A percentile compares a stretch with the other conserved stretches of the same genome.
Conservation (phyloP, 2,888 invertebrate genomes). For the Hedychridium roseum region DNA sequence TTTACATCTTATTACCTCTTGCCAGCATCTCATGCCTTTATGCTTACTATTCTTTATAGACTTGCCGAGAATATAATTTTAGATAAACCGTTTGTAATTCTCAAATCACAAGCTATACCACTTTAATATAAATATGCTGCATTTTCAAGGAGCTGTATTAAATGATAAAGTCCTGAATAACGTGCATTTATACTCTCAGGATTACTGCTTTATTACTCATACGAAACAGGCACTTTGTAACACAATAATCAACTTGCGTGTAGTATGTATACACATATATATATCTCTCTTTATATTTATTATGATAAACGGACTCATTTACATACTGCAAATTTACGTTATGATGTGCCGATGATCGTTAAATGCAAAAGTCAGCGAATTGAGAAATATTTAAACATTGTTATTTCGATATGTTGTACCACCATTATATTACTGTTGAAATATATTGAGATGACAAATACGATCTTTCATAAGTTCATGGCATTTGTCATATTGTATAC, state of each 20-base stretch:
- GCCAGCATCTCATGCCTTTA: no score
- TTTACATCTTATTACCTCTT: conserved; percentile 26
- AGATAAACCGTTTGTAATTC: no score
- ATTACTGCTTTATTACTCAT: no score
- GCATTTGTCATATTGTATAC: no score
- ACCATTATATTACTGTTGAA: conserved; percentile 50
- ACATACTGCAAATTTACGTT: conserved; percentile 26
- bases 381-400: conserved; percentile 34
- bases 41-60: no score
- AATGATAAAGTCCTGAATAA: no score
- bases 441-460: conserved; percentile 48
- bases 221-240: no score
- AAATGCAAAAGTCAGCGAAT: conserved; percentile 21
- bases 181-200: no score
- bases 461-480: conserved; percentile 38
- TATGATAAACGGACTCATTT: conserved; percentile 8
- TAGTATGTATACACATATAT: not conserved
- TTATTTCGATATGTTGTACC: conserved; percentile 43
- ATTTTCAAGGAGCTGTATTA: no score
- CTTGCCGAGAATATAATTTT: no score
- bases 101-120: no score
- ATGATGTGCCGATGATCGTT: conserved; percentile 20
- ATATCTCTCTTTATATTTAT: conserved; percentile 26
- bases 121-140: no score
- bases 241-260: conserved; percentile 19